Base-by-base conservation (phyloP, 2,888 invertebrate genomes). In the Drosophila neonasuta region DNA sequence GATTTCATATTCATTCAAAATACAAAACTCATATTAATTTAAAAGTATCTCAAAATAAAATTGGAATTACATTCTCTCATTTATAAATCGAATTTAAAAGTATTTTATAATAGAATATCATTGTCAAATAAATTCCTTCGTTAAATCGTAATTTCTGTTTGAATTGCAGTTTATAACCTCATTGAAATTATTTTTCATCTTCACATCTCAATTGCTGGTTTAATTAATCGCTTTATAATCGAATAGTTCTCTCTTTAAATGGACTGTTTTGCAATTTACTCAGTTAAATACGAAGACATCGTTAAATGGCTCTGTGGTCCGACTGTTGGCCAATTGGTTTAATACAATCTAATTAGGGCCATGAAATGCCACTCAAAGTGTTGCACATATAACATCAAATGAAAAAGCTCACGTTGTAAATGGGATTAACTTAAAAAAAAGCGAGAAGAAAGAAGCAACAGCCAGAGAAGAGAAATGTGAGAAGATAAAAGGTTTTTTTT, bases 301-400 rank as follows among this genome's bases (percentile, higher is more conserved):
- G 41, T 30, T 10, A 13, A 41, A 36, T 36, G 20, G 41, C 34
- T 36, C 32, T 51, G 32, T 36, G 49, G 10, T 32, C 30, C n/a
- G 39, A 32, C 29, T 71, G 55, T 39, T 58, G 58, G 36, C 32
- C 74, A 71, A 73, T 55, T 74, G 56, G 56, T 13, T 64, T 57
- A 50, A 46, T 45, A 34, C 56, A 64, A 74, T 57, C 59, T 56
- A 69, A 74, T 72, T 60, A 69, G 49, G 42, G 64, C 32, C 63
- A 63, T 34, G 50, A 74, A 68, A 58, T 50, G 68, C 15, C 30
- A 11, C 61, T 54, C 54, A 54, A 68, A 69, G 58, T 74, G 54
- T 50, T 57, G 66, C 51, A 56, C 48, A 59, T 44, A 55, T 65
- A 36, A 29, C 54, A 51, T 44, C 41, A 34, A 45, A 39, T 20